Base-by-base conservation (phyloP, 2,888 invertebrate species). In the Protodeltote pygarga region DNA sequence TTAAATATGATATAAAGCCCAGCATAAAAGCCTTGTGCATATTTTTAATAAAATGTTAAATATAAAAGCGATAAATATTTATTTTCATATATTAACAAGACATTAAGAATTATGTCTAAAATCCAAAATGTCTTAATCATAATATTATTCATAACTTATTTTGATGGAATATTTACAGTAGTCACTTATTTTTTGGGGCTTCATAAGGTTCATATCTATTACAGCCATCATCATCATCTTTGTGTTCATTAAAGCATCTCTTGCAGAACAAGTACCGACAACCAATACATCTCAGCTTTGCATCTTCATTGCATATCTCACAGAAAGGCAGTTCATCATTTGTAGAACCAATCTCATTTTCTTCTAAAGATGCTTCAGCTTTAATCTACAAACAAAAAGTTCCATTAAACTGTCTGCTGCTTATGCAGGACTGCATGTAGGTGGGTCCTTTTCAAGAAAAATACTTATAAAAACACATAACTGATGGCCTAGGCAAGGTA, bases 231-330 rank as follows among this genome's bases (percentile, higher is more conserved):
- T 94, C 93, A 62, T 93, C 93, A 70, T 94, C 93, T 77, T 95
- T 96, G 58, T 94, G 95, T 68, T 96, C 95, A 25, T 85, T 84
- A 73, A 94, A 97, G 79, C 98, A 98, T 42, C 87, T 81, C 8
- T 91, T 87, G 81, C 98, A 98, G 81, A 96, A 98, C 5, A 97
- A 87, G 80, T 98, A 97, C 23, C 93, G 94, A 83, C 98, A 98
- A 49, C 95, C 96, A 28, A 93, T 83, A 77, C 98, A 98, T 34
- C 95, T 90, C 55, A 95, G 86, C 5, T 85, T 92, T 1, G 97
- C 96, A 85, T 96, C 95, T 76, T 95, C 95, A 80, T 97, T 97
- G 79, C 98, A 98, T 62, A 97, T 95, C 61, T 95, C 95, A 85
- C 98, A 98, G 93, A 96, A 96, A 2, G 96, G 96, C 29, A 97